Evolutionary conservation across 2,113 vertebrate species (phyloP).

Genomic region (Lepus americanus): DNA sequence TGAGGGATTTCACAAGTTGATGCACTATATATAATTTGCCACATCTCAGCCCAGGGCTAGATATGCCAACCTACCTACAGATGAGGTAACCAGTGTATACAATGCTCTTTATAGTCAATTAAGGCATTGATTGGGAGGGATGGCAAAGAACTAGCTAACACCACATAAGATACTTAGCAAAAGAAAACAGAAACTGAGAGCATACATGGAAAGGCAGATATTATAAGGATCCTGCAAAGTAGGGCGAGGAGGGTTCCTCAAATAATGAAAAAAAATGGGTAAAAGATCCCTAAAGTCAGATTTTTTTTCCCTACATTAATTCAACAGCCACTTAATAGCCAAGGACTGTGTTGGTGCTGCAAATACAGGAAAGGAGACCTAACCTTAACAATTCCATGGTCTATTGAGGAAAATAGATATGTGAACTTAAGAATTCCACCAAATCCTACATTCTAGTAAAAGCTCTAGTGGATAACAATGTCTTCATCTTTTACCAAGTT

Average conservation of each 20-base stretch:
- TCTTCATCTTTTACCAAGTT: conserved; percentile 50
- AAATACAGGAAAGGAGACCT: conserved; percentile 20
- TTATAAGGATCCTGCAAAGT: not conserved
- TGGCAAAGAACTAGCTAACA: conserved; percentile 1
- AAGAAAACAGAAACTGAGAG: conserved; percentile 43
- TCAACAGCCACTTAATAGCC: conserved; percentile 3
- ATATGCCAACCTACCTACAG: not conserved
- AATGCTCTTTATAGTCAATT: not conserved
- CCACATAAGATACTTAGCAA: not conserved
- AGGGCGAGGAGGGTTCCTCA: not conserved
- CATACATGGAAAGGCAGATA: not conserved
- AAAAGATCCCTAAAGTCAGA: not conserved
- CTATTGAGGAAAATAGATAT: not conserved
- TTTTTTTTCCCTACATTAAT: conserved; percentile 19
- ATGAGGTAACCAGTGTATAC: not conserved
- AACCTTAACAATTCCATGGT: conserved; percentile 3
- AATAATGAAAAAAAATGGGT: conserved; percentile 26
- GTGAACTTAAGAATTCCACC: not conserved
- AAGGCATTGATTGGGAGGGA: not conserved
- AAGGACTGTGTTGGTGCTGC: not conserved
- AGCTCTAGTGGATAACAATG: conserved; percentile 18
- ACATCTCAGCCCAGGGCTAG: not conserved
- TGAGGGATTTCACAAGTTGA: not conserved
- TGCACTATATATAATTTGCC: not conserved
- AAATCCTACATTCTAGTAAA: conserved; percentile 7